Conservation (phyloP, 1,140 invertebrate genomes). For the Conus ventricosus region DNA sequence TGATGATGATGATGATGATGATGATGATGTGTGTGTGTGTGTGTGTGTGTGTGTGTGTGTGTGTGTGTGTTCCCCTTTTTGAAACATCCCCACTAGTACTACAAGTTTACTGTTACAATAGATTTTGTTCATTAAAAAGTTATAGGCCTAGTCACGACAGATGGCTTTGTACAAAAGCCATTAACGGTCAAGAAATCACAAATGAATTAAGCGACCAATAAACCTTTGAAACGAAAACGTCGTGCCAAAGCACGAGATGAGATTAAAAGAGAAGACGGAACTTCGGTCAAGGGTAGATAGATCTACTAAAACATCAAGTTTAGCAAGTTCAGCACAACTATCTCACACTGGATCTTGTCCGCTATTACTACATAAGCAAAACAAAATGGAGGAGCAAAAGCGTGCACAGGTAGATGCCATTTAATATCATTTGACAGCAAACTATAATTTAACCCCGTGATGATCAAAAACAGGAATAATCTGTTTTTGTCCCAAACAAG, state of each 20-base stretch:
- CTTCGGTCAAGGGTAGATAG: conserved; percentile 21
- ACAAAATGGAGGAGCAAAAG: neutral
- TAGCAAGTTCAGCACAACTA: conserved; percentile 20
- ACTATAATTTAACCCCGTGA: neutral
- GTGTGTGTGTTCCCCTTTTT: too few species aligned
- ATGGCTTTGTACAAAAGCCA: neutral
- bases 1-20: too few species aligned
- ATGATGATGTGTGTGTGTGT: too few species aligned
- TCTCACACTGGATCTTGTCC: neutral
- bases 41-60: too few species aligned
- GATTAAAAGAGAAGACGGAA: neutral
- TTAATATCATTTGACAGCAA: neutral
- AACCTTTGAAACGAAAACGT: neutral
- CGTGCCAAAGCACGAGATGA: neutral
- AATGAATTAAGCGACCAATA: neutral
- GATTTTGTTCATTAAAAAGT: neutral
- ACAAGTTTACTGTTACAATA: too few species aligned
- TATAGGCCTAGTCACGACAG: neutral
- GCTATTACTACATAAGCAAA: neutral
- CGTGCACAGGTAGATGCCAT: neutral
- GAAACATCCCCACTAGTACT: too few species aligned
- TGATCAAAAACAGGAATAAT: neutral
- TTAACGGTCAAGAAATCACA: neutral
- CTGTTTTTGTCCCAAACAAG: conserved; percentile 28
- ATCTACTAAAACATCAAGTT: neutral